phyloP scores from a whole-genome alignment of 2,113 vertebrate species.

The Calyptommatus sinebrachiatus region DNA sequence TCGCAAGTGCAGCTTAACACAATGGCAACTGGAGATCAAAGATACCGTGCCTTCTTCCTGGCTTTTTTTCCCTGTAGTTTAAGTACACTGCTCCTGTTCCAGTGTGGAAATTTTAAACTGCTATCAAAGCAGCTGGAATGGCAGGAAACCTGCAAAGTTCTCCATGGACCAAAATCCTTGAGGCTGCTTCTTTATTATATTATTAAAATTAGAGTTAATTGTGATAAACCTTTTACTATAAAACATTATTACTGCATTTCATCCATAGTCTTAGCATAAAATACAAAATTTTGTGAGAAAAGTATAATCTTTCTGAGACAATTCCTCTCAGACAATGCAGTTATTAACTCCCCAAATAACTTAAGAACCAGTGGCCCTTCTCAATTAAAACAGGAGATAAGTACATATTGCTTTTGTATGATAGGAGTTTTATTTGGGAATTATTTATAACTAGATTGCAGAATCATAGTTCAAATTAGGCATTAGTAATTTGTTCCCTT shows the following conservation, averaged over 20 bases:
- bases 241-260: background rate
- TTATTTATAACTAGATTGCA: conserved; percentile 15
- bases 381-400: conserved; percentile 17
- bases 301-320: background rate
- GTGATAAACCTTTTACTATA: background rate
- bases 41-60: too few species aligned
- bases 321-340: background rate
- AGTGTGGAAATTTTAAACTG: too few species aligned
- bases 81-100: too few species aligned
- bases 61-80: too few species aligned
- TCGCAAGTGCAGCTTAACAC: too few species aligned
- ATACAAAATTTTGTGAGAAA: background rate
- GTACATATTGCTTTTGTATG: conserved; percentile 4
- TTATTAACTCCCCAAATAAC: background rate
- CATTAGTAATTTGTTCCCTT: conserved; percentile 29
- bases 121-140: too few species aligned
- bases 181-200: too few species aligned
- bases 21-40: too few species aligned
- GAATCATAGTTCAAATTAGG: conserved; percentile 15
- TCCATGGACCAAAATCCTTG: too few species aligned
- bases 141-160: too few species aligned
- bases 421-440: conserved; percentile 11
- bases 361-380: background rate
- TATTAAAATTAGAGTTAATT: background rate
- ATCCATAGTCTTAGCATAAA: accelerated